These are phyloP conservation scores for Druceiella hillmani DNA, from an alignment of 2,888 invertebrate genomes.

Conservation along the genomic window DNA sequence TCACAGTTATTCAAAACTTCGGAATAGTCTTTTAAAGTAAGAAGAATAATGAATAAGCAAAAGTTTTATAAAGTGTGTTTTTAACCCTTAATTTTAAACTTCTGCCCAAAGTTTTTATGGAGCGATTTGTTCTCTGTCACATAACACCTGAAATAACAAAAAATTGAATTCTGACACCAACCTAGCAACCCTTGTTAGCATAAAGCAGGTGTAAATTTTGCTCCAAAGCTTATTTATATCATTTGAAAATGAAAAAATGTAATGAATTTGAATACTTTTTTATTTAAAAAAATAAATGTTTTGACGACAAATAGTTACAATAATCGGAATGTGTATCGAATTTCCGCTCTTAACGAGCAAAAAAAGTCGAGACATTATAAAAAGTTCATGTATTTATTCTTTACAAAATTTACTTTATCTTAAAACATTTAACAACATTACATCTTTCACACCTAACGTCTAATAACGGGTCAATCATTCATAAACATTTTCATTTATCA, in stretches of 20 bases:
- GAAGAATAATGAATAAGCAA: too few species aligned
- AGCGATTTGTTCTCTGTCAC: too few species aligned
- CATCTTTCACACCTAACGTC: conserved; percentile 51
- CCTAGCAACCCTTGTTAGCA: too few species aligned
- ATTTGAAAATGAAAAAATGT: conserved; percentile 18
- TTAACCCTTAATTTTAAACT: too few species aligned
- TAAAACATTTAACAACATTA: conserved; percentile 59
- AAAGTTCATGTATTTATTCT: conserved; percentile 53
- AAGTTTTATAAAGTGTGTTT: too few species aligned
- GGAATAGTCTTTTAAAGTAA: too few species aligned
- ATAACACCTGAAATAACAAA: too few species aligned
- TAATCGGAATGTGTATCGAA: conserved; percentile 51
- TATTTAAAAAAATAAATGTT: conserved; percentile 57
- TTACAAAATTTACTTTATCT: conserved; percentile 65
- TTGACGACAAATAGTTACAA: conserved; percentile 56
- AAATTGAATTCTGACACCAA: too few species aligned
- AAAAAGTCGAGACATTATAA: conserved; percentile 70
- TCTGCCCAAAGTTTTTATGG: too few species aligned
- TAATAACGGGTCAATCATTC: conserved; percentile 50
- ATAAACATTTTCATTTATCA: conserved; percentile 39
- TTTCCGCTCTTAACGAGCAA: conserved; percentile 41
- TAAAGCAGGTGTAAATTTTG: too few species aligned
- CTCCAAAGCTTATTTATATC: too few species aligned
- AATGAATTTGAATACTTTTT: conserved; percentile 46
- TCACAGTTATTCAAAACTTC: too few species aligned